phyloP scores from a whole-genome alignment of 2,888 invertebrate genomes.

The Ormyrus rosae region DNA sequence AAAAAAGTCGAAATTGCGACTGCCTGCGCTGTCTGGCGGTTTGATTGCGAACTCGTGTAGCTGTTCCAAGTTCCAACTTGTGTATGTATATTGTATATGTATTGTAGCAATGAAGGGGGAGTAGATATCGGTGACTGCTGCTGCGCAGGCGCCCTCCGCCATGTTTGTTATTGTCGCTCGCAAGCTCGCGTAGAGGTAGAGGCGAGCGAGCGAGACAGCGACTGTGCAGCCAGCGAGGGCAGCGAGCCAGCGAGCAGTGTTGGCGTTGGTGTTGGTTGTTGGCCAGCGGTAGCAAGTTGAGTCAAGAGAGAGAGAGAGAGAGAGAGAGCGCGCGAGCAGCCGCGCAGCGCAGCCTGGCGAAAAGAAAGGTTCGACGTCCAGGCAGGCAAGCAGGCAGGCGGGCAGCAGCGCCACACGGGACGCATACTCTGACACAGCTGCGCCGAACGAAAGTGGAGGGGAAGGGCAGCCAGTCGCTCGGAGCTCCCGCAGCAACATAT shows the following conservation, averaged over 20 bases:
- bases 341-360: not conserved
- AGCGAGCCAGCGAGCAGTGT: conserved; percentile 43
- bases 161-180: conserved; percentile 51
- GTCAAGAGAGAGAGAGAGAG: conserved; percentile 21
- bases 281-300: no score
- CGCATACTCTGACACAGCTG: not conserved
- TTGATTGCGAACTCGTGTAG: no score
- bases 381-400: not conserved
- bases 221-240: conserved; percentile 38
- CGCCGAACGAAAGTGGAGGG: not conserved
- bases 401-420: not conserved
- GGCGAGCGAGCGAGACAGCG: not conserved
- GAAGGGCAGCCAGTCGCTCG: conserved; percentile 1
- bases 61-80: no score
- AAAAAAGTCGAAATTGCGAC: no score
- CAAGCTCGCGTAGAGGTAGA: not conserved
- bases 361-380: conserved; percentile 53
- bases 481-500: not conserved
- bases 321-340: conserved; percentile 35
- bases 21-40: no score
- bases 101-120: no score
- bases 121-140: not conserved
- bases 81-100: no score
- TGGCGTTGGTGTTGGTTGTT: no score
- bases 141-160: conserved; percentile 52